These are phyloP conservation scores for Elysia crispata DNA, from an alignment of 2,888 invertebrate genomes.

Conservation along the genomic window DNA sequence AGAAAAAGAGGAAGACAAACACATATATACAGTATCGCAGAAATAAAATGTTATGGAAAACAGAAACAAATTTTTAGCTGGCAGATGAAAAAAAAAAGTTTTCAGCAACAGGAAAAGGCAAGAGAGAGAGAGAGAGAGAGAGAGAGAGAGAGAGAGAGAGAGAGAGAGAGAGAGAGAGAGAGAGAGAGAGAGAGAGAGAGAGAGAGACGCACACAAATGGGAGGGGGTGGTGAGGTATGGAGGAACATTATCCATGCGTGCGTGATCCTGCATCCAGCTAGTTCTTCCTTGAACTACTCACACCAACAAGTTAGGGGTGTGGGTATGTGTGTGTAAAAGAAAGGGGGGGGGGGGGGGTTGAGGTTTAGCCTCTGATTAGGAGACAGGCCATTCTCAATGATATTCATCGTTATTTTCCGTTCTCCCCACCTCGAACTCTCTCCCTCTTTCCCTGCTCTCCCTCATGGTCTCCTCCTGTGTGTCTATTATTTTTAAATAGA, in stretches of 20 bases:
- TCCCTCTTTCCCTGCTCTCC: constrained; percentile 5
- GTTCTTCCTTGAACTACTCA: background rate
- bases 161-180: constrained; percentile 29
- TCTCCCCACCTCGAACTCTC: background rate
- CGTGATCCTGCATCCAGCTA: too few species aligned
- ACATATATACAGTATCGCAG: too few species aligned
- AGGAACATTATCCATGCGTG: too few species aligned
- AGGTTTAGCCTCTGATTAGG: too few species aligned
- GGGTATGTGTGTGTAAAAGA: too few species aligned
- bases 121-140: constrained; percentile 40
- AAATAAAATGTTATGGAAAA: too few species aligned
- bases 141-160: constrained; percentile 31
- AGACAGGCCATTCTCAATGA: background rate
- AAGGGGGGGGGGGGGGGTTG: too few species aligned
- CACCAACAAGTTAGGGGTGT: background rate
- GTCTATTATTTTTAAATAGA: background rate
- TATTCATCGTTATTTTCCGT: background rate
- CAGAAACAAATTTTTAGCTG: too few species aligned
- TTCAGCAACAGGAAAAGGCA: constrained; percentile 31
- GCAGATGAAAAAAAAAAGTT: too few species aligned
- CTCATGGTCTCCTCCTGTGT: background rate
- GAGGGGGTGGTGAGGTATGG: too few species aligned
- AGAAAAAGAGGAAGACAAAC: background rate
- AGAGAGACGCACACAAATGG: too few species aligned
- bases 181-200: background rate